Percentiles rank a stretch among this genome's conserved stretches.
Conservation (phyloP, 2,888 invertebrate species). For the Meta bourneti region DNA sequence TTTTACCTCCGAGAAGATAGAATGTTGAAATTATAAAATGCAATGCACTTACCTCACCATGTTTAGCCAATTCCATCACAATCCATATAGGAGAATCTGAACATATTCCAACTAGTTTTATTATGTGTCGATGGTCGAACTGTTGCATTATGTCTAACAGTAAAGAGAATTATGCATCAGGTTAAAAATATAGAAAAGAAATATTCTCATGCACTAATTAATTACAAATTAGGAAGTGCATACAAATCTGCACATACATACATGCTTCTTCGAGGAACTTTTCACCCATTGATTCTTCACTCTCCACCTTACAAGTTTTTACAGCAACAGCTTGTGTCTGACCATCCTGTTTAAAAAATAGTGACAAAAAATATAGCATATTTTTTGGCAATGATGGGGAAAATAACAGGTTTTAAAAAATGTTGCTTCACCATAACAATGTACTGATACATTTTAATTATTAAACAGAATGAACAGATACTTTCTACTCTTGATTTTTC, state of each 20-base stretch:
- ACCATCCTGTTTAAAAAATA: conserved; percentile 81
- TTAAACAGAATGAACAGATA: no score
- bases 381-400: no score
- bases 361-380: not conserved
- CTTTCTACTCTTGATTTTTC: no score
- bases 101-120: conserved; percentile 96
- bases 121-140: conserved; percentile 99
- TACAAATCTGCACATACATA: conserved; percentile 26
- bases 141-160: conserved; percentile 94
- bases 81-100: conserved; percentile 97
- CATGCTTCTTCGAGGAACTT: conserved; percentile 98
- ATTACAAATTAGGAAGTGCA: no score
- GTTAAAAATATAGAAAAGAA: not conserved
- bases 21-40: not conserved
- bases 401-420: no score
- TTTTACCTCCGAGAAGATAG: no score
- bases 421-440: no score
- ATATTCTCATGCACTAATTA: no score
- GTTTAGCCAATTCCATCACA: conserved; percentile 97
- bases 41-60: conserved; percentile 86
- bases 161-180: not conserved
- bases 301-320: conserved; percentile 97
- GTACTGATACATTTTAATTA: no score
- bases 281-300: conserved; percentile 85
- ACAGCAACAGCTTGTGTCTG: conserved; percentile 92